Evolutionary conservation across 2,113 vertebrate species (phyloP).

Genomic region (Damaliscus lunatus): DNA sequence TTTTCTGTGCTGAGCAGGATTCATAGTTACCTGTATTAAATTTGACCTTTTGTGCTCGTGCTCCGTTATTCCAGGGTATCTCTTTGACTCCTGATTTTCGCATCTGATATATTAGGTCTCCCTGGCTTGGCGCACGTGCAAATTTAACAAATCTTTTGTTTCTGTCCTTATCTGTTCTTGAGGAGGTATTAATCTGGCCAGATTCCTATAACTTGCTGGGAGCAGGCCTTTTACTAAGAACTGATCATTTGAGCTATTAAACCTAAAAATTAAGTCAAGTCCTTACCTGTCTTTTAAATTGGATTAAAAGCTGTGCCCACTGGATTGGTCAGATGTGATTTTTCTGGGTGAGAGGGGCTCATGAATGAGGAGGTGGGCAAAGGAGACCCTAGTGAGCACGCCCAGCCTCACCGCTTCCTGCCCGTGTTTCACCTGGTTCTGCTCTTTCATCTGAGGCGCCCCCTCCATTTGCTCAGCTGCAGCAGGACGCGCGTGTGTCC

Average conservation of each 20-base stretch:
- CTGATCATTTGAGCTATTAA: not conserved
- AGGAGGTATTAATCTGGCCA: not conserved
- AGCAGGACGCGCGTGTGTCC: accelerated
- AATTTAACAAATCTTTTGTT: not conserved
- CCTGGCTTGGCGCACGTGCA: not conserved
- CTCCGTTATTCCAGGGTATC: not conserved
- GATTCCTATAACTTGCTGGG: not conserved
- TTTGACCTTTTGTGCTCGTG: not conserved
- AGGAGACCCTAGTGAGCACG: not conserved
- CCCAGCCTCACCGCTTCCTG: not conserved
- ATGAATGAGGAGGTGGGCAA: not conserved
- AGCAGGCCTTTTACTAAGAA: not conserved
- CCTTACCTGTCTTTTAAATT: not conserved
- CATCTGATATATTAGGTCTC: not conserved
- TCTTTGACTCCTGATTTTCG: not conserved
- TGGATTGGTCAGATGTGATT: not conserved
- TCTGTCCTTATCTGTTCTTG: not conserved
- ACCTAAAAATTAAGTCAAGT: not conserved
- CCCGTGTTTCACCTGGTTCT: not conserved
- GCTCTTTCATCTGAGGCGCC: not conserved
- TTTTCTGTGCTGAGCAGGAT: not conserved
- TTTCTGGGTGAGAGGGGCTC: not conserved
- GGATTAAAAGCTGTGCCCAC: not conserved
- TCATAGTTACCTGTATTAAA: not conserved
- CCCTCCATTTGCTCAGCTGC: not conserved